phyloP scores from a whole-genome alignment of 2,888 invertebrate genomes.

The Unio pictorum region DNA sequence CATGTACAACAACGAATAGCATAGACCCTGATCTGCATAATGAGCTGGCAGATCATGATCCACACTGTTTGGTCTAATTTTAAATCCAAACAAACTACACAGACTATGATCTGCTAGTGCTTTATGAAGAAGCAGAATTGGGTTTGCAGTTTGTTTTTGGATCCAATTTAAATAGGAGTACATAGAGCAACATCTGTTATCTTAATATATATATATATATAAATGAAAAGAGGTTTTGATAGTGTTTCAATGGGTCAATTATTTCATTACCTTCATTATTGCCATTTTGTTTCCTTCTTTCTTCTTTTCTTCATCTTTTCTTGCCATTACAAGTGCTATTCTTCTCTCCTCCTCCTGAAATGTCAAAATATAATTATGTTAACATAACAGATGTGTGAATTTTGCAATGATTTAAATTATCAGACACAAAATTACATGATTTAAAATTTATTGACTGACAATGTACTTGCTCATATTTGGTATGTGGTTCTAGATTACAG shows the following conservation, averaged over 20 bases:
- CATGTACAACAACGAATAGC: no score
- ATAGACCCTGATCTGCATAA: no score
- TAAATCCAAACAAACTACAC: neutral
- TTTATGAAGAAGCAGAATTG: neutral
- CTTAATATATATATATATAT: no score
- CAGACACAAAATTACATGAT: no score
- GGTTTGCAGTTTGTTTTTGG: neutral
- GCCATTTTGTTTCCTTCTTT: constrained; percentile 65
- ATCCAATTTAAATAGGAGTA: neutral
- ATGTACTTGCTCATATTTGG: no score
- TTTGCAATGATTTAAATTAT: no score
- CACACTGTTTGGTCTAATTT: no score
- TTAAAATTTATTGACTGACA: no score
- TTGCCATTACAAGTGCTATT: constrained; percentile 65
- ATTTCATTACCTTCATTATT: constrained; percentile 61
- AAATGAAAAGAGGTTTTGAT: neutral
- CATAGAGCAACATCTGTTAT: neutral
- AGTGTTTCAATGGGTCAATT: neutral
- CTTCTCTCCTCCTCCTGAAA: constrained; percentile 69
- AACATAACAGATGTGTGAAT: no score
- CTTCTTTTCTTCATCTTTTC: constrained; percentile 69
- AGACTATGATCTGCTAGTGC: neutral
- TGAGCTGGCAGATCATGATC: no score
- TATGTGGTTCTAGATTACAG: no score
- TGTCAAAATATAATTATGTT: constrained; percentile 13